phyloP scores from a whole-genome alignment of 2,888 invertebrate genomes.

The Merodon equestris region DNA sequence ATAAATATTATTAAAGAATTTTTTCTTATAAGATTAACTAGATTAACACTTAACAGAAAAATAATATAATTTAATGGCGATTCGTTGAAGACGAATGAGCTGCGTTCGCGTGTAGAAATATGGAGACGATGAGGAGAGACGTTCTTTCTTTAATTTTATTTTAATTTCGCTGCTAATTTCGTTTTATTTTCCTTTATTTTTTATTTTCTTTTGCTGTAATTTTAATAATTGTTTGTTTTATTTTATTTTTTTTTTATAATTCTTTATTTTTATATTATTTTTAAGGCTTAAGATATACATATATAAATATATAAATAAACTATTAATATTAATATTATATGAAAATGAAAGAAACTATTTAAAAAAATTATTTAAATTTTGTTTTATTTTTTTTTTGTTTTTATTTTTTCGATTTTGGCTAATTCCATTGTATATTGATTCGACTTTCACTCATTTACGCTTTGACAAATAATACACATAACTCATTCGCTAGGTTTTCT shows the following conservation, averaged over 20 bases:
- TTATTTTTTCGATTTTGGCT: too few relatives aligned
- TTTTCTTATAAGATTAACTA: constrained; percentile 34
- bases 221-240: constrained; percentile 62
- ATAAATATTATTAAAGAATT: neutral
- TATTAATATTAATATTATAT: constrained; percentile 67
- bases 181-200: constrained; percentile 46
- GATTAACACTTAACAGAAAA: too few relatives aligned
- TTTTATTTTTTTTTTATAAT: constrained; percentile 52
- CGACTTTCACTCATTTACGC: neutral
- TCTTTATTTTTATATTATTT: constrained; percentile 58
- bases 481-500: too few relatives aligned
- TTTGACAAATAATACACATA: neutral
- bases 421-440: neutral
- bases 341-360: constrained; percentile 65
- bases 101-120: constrained; percentile 40
- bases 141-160: constrained; percentile 44
- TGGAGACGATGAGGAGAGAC: constrained; percentile 18
- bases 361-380: constrained; percentile 57
- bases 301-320: constrained; percentile 64
- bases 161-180: constrained; percentile 58
- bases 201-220: constrained; percentile 54
- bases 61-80: constrained; percentile 39
- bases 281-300: constrained; percentile 40
- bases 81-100: constrained; percentile 44
- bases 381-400: constrained; percentile 36